These are phyloP conservation scores for Catamblyrhynchus diadema DNA, from an alignment of 2,797 vertebrate genomes.

Conservation along the genomic window DNA sequence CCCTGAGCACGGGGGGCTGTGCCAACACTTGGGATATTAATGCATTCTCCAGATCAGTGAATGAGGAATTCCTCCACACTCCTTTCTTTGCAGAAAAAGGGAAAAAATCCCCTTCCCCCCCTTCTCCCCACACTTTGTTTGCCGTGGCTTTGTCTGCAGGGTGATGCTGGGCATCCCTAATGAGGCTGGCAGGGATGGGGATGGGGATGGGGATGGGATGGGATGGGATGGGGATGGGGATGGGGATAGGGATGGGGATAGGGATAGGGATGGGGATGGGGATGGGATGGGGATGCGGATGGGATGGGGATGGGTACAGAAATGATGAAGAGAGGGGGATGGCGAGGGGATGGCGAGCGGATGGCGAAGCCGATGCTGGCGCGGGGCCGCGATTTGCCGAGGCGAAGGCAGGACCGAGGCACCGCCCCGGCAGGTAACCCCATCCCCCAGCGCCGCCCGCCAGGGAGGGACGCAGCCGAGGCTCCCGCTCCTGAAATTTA, in stretches of 20 bases:
- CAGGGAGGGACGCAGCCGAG: constrained; percentile 7
- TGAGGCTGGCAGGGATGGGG: constrained; percentile 74
- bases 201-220: no score
- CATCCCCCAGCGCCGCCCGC: background rate
- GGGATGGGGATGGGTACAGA: no score
- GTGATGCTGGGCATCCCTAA: constrained; percentile 81
- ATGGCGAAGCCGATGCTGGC: background rate
- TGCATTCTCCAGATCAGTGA: constrained; percentile 85
- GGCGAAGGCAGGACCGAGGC: background rate
- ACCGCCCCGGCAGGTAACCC: constrained; percentile 54
- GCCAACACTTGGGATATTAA: constrained; percentile 93
- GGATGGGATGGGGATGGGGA: no score
- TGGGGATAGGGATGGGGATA: no score
- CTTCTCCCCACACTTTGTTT: constrained; percentile 82
- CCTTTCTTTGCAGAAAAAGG: constrained; percentile 57
- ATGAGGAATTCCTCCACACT: constrained; percentile 84
- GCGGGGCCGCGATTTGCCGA: accelerated
- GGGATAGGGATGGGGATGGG: no score
- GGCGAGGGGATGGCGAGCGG: background rate
- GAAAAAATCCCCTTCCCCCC: constrained; percentile 57
- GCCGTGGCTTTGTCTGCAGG: constrained; percentile 85
- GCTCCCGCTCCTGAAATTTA: constrained; percentile 46
- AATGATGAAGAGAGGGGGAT: no score
- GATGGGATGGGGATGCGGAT: background rate
- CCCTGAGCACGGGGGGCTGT: constrained; percentile 75